These are phyloP conservation scores for Callopanchax toddi DNA, from an alignment of 2,113 vertebrate species.

Conservation along the genomic window DNA sequence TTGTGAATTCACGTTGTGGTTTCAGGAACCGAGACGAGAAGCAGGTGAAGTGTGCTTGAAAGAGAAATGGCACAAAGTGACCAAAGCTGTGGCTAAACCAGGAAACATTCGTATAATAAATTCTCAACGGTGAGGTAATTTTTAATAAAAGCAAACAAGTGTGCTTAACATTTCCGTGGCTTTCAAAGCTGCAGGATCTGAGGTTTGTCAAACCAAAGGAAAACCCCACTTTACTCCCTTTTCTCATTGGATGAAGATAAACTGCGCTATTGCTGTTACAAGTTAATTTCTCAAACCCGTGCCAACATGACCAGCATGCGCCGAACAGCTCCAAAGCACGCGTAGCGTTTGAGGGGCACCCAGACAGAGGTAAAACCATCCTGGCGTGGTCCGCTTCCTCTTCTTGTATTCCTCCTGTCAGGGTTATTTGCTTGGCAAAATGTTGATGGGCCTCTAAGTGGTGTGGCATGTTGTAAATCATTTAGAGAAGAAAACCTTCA, in stretches of 20 bases:
- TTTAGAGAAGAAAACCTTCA: conserved; percentile 44
- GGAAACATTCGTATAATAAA: conserved; percentile 14
- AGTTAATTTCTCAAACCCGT: conserved; percentile 51
- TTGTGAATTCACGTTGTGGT: conserved; percentile 17
- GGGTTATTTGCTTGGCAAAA: conserved; percentile 44
- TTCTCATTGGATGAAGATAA: conserved; percentile 41
- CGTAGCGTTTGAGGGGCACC: conserved; percentile 22
- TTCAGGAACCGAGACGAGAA: background rate
- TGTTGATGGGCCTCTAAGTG: conserved; percentile 38
- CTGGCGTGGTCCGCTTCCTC: conserved; percentile 35
- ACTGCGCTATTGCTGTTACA: conserved; percentile 33
- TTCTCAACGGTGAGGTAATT: conserved; percentile 16
- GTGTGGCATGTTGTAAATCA: conserved; percentile 47
- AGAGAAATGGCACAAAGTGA: conserved; percentile 1
- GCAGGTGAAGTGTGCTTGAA: conserved; percentile 8
- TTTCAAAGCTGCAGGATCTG: conserved; percentile 27
- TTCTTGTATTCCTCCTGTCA: conserved; percentile 22
- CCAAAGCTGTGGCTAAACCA: conserved; percentile 32
- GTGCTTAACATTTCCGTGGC: conserved; percentile 43
- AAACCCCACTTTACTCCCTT: conserved; percentile 62
- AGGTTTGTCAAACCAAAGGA: conserved; percentile 58
- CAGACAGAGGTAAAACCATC: conserved; percentile 25
- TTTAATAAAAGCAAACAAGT: conserved; percentile 48
- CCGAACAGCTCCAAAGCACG: conserved; percentile 23
- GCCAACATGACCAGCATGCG: conserved; percentile 15